Evolutionary conservation across 1,140 invertebrate species (phyloP).

Genomic region (Aphidius ervi): DNA sequence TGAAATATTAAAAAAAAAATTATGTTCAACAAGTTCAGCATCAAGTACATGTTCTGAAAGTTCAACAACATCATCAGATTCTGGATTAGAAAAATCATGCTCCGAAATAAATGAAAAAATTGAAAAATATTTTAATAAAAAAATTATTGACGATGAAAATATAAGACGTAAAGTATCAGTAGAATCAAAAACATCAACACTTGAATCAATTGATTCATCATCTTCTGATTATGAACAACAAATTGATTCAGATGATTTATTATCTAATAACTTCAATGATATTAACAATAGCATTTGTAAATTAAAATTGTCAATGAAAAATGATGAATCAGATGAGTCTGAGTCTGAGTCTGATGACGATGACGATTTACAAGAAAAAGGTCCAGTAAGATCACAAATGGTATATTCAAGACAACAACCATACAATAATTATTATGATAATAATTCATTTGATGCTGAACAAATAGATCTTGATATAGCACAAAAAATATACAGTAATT

Average conservation of each 20-base stretch:
- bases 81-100: neutral
- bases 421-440: conserved; percentile 23
- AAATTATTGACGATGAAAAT: neutral
- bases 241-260: conserved; percentile 2
- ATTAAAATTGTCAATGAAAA: conserved; percentile 19
- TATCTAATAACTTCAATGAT: conserved; percentile 8
- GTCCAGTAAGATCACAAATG: conserved; percentile 28
- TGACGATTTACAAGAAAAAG: conserved; percentile 28
- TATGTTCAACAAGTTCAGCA: conserved; percentile 9
- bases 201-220: too few species aligned
- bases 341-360: conserved; percentile 16
- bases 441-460: neutral
- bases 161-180: conserved; percentile 8
- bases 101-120: neutral
- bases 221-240: too few species aligned
- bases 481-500: conserved; percentile 31
- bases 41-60: conserved; percentile 17
- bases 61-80: conserved; percentile 11
- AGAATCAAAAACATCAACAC: conserved; percentile 7
- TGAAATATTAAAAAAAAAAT: neutral
- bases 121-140: neutral
- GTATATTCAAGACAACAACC: conserved; percentile 24
- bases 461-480: conserved; percentile 29
- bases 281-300: conserved; percentile 29
- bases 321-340: conserved; percentile 13